Percentiles rank a stretch among this genome's conserved stretches.
Evolutionary conservation across 2,113 vertebrate species (phyloP).

Genomic region (Pollachius pollachius): DNA sequence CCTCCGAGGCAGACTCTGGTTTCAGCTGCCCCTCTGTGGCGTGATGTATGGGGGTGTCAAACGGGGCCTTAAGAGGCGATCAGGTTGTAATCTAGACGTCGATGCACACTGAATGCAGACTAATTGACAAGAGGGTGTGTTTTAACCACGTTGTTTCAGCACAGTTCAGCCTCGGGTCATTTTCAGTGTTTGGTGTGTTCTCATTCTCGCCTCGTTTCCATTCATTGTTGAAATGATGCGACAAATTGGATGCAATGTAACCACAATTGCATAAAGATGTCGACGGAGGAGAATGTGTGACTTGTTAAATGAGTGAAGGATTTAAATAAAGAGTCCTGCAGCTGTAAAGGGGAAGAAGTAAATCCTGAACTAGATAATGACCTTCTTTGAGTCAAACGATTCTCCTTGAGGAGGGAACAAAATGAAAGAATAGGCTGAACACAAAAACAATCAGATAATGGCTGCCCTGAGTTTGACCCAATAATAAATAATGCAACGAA

Average conservation of each 20-base stretch:
- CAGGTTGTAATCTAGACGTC: no score
- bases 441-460: slow-evolving; percentile 14
- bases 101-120: no score
- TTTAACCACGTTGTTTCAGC: no score
- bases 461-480: slow-evolving; percentile 12
- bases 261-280: not conserved
- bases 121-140: no score
- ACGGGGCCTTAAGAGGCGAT: not conserved
- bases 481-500: slow-evolving; percentile 64
- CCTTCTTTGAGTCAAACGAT: not conserved
- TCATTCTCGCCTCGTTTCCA: no score
- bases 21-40: slow-evolving; percentile 29
- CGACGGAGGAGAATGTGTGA: no score
- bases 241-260: no score
- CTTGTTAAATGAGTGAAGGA: no score
- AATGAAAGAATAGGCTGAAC: slow-evolving; percentile 1
- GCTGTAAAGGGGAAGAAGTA: not conserved
- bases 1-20: slow-evolving; percentile 25
- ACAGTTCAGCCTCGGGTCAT: no score
- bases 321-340: no score
- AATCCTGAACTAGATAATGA: no score
- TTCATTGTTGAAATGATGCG: not conserved
- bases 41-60: not conserved
- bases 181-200: no score
- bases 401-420: not conserved